These are phyloP conservation scores for Thermophis baileyi DNA, from an alignment of 2,113 vertebrate species.

Conservation along the genomic window DNA sequence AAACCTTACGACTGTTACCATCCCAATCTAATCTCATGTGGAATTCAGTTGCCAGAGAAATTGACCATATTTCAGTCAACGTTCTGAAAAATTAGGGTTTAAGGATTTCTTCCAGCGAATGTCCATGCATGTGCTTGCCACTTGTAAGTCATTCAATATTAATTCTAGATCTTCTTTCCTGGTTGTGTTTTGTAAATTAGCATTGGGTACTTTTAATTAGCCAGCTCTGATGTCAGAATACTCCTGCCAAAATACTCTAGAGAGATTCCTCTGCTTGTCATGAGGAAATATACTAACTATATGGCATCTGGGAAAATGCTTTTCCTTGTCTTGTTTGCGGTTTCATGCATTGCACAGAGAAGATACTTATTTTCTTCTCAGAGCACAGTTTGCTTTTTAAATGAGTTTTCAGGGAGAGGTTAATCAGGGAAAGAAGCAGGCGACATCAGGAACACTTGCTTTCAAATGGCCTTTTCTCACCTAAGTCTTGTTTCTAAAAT, in stretches of 20 bases:
- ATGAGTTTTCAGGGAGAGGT: background rate
- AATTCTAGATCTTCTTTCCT: background rate
- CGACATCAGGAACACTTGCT: background rate
- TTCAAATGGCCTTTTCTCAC: background rate
- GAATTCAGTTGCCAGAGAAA: background rate
- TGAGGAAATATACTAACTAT: background rate
- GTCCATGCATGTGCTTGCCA: background rate
- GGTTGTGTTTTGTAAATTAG: background rate
- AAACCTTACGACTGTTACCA: background rate
- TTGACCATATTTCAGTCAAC: background rate
- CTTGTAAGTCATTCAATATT: background rate
- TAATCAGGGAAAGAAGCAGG: background rate
- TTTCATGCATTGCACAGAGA: background rate
- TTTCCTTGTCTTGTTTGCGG: background rate
- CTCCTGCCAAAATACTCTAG: background rate
- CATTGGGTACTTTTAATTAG: slow-evolving; percentile 10
- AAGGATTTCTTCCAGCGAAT: background rate
- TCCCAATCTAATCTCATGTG: background rate
- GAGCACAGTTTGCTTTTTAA: background rate
- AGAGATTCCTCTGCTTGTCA: background rate
- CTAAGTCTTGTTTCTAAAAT: background rate
- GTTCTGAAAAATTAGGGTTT: background rate
- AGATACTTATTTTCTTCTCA: background rate
- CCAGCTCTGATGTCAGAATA: fast-evolving
- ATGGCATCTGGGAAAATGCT: background rate